These are phyloP conservation scores for Lateolabrax maculatus DNA, from an alignment of 2,797 vertebrate species.

Conservation along the genomic window DNA sequence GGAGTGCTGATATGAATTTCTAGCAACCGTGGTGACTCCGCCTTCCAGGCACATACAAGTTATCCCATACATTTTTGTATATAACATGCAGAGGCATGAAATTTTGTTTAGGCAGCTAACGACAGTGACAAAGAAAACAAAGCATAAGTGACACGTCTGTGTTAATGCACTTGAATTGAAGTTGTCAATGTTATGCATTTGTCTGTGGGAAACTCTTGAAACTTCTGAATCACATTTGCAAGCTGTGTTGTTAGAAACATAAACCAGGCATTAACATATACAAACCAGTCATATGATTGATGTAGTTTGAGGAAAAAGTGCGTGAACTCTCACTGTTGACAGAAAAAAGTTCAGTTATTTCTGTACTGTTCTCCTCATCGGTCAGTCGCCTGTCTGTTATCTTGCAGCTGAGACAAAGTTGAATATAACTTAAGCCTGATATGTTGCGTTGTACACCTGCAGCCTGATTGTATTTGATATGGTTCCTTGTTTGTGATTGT, in stretches of 20 bases:
- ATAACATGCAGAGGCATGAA: neutral
- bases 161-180: neutral
- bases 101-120: neutral
- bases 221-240: neutral
- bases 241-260: neutral
- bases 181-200: neutral
- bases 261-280: neutral
- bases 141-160: neutral
- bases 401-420: neutral
- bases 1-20: neutral
- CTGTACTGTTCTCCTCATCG: neutral
- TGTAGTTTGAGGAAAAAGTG: too few relatives aligned
- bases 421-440: neutral
- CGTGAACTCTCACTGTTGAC: too few relatives aligned
- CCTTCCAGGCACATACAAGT: neutral
- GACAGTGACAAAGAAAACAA: neutral
- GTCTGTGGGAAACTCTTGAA: neutral
- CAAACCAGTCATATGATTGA: too few relatives aligned
- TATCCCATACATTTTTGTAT: fast-evolving
- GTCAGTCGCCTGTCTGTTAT: neutral
- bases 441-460: neutral
- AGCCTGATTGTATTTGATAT: too few relatives aligned
- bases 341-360: too few relatives aligned
- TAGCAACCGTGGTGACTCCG: too few relatives aligned
- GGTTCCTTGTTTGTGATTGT: too few relatives aligned